These are phyloP conservation scores for Drosophila arizonae DNA, from an alignment of 1,140 invertebrate species.

Conservation along the genomic window DNA sequence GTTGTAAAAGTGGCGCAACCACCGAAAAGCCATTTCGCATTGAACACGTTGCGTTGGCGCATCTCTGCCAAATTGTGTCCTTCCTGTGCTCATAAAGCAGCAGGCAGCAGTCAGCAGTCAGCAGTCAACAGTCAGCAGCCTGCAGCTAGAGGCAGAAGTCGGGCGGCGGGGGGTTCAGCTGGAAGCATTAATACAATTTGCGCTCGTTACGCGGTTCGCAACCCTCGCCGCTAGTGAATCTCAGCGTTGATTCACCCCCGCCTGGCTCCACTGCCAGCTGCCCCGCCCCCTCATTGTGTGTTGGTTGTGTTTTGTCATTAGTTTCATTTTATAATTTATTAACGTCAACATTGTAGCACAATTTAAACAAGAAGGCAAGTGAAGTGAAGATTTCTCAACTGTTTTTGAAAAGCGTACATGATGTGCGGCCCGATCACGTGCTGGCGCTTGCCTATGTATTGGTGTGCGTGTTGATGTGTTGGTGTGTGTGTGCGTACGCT, in stretches of 20 bases:
- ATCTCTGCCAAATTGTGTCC: constrained; percentile 24
- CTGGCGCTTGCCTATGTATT: not conserved
- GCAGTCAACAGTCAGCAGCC: constrained; percentile 5
- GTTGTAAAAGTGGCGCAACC: constrained; percentile 15
- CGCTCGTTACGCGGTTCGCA: constrained; percentile 75
- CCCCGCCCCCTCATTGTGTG: constrained; percentile 20
- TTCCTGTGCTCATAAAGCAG: constrained; percentile 22
- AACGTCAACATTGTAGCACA: constrained; percentile 71
- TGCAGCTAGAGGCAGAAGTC: not conserved
- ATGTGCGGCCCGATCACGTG: constrained; percentile 59
- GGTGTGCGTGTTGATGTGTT: constrained; percentile 5
- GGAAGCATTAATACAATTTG: constrained; percentile 58
- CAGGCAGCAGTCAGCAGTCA: constrained; percentile 9
- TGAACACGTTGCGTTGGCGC: constrained; percentile 1
- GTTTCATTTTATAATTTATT: constrained; percentile 83
- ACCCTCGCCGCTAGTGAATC: constrained; percentile 31
- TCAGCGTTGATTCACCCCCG: constrained; percentile 52
- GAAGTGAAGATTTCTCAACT: constrained; percentile 54
- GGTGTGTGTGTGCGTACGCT: constrained; percentile 17
- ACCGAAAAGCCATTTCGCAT: constrained; percentile 4
- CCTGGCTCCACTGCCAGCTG: not conserved
- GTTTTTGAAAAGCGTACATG: constrained; percentile 80
- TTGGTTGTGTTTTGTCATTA: constrained; percentile 78
- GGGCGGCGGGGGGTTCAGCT: not conserved
- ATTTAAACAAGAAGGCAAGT: constrained; percentile 31